Evolutionary conservation across 2,113 vertebrate species (phyloP).

Genomic region (Rhinolophus sinicus): DNA sequence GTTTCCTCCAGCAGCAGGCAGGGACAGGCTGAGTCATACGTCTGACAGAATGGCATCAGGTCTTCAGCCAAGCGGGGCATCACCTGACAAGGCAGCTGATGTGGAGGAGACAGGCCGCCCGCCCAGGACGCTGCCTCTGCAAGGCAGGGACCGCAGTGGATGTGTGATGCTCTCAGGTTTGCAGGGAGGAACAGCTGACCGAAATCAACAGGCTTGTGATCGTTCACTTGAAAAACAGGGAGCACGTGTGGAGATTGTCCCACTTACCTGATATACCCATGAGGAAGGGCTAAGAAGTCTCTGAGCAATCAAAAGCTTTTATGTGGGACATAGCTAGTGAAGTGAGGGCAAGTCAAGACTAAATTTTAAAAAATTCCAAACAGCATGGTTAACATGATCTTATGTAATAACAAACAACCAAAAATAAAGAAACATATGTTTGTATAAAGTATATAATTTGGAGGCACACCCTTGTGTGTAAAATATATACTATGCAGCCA

Average conservation of each 20-base stretch:
- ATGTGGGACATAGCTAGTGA: neutral
- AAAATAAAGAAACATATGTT: neutral
- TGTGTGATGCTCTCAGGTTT: constrained; percentile 57
- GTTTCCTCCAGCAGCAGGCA: constrained; percentile 72
- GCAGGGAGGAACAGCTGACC: neutral
- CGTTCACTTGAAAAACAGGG: neutral
- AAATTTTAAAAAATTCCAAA: neutral
- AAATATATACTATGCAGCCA: neutral
- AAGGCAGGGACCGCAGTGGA: neutral
- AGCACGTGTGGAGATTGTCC: neutral
- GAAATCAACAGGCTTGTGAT: constrained; percentile 4
- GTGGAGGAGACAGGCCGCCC: neutral
- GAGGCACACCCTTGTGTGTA: neutral
- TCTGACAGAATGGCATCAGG: constrained; percentile 77
- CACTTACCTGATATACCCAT: neutral
- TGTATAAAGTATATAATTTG: neutral
- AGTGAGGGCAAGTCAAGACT: neutral
- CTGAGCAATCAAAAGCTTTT: neutral
- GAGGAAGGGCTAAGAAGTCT: neutral
- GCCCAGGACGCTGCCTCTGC: neutral
- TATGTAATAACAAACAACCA: neutral
- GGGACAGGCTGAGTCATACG: constrained; percentile 67
- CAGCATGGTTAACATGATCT: neutral
- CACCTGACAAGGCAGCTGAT: constrained; percentile 62
- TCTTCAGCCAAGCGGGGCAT: constrained; percentile 47